Conservation (phyloP, 2,888 invertebrate genomes). For the Steinernema carpocapsae region DNA sequence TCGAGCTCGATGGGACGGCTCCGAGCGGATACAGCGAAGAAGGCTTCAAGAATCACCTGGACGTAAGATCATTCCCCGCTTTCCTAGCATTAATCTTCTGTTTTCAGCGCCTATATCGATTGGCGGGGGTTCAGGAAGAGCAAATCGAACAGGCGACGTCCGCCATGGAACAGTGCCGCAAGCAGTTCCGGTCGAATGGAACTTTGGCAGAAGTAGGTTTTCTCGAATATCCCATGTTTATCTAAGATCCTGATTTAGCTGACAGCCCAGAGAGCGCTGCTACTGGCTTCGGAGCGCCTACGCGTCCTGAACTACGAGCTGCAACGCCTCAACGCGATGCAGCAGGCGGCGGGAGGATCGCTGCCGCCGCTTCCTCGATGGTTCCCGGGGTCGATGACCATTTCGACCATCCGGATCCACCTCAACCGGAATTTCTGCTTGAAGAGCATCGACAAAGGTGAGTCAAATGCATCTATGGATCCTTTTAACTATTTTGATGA, state of each 20-base stretch:
- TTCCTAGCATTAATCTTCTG: neutral
- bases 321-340: conserved; percentile 35
- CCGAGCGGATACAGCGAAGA: too few species aligned
- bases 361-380: neutral
- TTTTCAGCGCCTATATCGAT: conserved; percentile 69
- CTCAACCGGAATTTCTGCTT: conserved; percentile 35
- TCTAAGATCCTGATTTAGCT: conserved; percentile 68
- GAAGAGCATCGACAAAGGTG: conserved; percentile 34
- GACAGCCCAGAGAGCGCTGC: conserved; percentile 86
- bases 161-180: conserved; percentile 86
- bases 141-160: conserved; percentile 90
- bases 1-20: neutral
- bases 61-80: neutral
- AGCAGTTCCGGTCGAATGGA: conserved; percentile 84
- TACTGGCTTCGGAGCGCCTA: conserved; percentile 82
- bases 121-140: conserved; percentile 80
- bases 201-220: conserved; percentile 74
- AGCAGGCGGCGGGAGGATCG: neutral
- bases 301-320: conserved; percentile 15
- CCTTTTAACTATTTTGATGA: neutral
- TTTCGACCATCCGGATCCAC: conserved; percentile 35
- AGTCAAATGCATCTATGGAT: neutral
- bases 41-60: too few species aligned
- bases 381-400: neutral
- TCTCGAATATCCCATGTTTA: neutral